Conservation (phyloP, 2,888 invertebrate species). For the Osedax frankpressi region DNA sequence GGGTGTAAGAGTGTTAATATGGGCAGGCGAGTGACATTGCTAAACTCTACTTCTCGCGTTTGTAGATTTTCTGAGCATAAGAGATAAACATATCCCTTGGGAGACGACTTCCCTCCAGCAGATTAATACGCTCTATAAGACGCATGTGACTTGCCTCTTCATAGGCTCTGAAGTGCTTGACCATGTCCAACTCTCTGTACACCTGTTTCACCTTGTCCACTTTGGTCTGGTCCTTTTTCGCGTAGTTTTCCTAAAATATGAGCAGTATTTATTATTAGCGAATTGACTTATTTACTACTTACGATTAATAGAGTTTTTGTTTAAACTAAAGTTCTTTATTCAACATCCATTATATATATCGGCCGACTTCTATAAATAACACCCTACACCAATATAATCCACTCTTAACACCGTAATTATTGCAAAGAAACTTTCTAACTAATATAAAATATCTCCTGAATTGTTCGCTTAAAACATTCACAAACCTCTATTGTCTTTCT, state of each 20-base stretch:
- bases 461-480: no score
- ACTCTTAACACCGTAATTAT: no score
- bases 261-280: no score
- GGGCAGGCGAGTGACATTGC: not conserved
- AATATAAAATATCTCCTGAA: no score
- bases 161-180: conserved; percentile 35
- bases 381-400: no score
- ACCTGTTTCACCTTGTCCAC: conserved; percentile 38
- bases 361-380: no score
- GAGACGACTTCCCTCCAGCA: conserved; percentile 28
- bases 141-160: conserved; percentile 39
- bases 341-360: no score
- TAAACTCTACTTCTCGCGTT: conserved; percentile 34
- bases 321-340: no score
- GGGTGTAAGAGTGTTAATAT: no score
- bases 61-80: conserved; percentile 43
- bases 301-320: no score
- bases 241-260: conserved; percentile 41
- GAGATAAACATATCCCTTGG: conserved; percentile 39
- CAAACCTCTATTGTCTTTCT: conserved; percentile 33
- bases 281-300: no score
- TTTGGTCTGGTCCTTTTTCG: conserved; percentile 31
- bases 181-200: conserved; percentile 35
- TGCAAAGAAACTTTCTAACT: no score
- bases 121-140: conserved; percentile 34